Percentiles rank a stretch among this genome's conserved stretches.
Conservation (phyloP, 2,888 invertebrate genomes). For the Drosophila atroscutellata region DNA sequence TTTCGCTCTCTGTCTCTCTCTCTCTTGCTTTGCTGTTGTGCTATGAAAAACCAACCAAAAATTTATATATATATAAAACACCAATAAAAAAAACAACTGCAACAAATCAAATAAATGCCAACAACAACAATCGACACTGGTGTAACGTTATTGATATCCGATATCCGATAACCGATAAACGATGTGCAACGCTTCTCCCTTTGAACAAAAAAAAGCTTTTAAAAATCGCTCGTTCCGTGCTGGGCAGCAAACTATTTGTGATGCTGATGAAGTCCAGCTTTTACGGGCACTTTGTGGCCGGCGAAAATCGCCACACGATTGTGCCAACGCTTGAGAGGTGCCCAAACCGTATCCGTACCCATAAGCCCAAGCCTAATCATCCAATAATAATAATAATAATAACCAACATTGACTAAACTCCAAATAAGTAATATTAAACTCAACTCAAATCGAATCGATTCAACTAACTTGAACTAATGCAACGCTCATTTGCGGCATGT, state of each 20-base stretch:
- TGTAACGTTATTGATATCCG: conserved; percentile 21
- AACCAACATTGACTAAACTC: conserved; percentile 6
- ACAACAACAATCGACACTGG: background rate
- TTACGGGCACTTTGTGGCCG: conserved; percentile 99
- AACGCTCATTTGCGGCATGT: conserved; percentile 38
- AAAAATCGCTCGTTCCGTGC: conserved; percentile 90
- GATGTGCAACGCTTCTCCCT: conserved; percentile 4
- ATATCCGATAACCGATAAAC: conserved; percentile 14
- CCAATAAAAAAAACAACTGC: conserved; percentile 2
- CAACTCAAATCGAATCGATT: conserved; percentile 12
- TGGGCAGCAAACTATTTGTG: conserved; percentile 93
- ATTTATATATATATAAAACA: conserved; percentile 6
- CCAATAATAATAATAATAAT: conserved; percentile 1
- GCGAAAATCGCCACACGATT: conserved; percentile 95
- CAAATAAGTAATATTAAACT: background rate
- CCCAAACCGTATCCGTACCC: conserved; percentile 25
- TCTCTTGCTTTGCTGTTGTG: conserved; percentile 44
- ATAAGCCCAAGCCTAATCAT: conserved; percentile 8
- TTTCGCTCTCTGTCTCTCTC: conserved; percentile 30
- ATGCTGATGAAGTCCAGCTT: conserved; percentile 96
- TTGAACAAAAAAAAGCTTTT: conserved; percentile 88
- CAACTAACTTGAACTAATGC: conserved; percentile 19
- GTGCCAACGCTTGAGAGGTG: conserved; percentile 92
- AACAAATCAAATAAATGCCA: background rate
- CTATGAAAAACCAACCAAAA: conserved; percentile 24